Evolutionary conservation across 2,797 vertebrate species (phyloP), one percentile per base, ranked within the genome.

Genomic region (Eupleurogrammus muticus): DNA sequence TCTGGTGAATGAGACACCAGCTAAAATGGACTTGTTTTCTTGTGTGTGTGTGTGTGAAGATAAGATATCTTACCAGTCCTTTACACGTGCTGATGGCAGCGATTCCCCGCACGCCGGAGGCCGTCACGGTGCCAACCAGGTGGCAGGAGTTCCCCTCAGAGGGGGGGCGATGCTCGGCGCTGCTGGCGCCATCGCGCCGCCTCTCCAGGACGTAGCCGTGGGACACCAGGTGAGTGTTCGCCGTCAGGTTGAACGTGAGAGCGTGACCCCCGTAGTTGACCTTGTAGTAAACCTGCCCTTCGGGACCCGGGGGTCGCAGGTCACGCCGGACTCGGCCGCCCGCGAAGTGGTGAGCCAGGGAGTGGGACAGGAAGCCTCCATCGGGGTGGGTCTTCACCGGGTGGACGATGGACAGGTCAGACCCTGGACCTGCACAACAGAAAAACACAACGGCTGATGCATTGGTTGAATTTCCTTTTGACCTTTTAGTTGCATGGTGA

Each of bases 31-130:
- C 2, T n/a, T n/a, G 28, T 3, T 1, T 35, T 21, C 14, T 17
- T 5, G 3, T 1, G 9, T 28, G 8, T 36, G 21, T 2, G 4
- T 42, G 9, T 32, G 13, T 65, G 5, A 50, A 13, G 28, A 4
- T n/a, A 19, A 2, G 19, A 36, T 9, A 72, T 80, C 97, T 96
- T 94, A 99, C 98, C 96, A 99, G 87, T 65, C 97, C 97, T 24
- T 77, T 87, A 75, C 98, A 99, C 38, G 95, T 92, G 88, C 97
- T 99, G 87, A 99, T 91, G 0, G 94, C 94, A 42, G 97, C 96
- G 0, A 83, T 93, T 38, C 97, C 96, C 0, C 56, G 72, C 6
- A 82, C 59, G 0, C 69, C 89, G 0, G 83, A 79, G 19, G 93
- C 86, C 28, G 88, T 82, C 38, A 94, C 96, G 0, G 93, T 94